These are phyloP conservation scores for Drosophila orosa DNA, from an alignment of 1,140 invertebrate species.

Conservation along the genomic window DNA sequence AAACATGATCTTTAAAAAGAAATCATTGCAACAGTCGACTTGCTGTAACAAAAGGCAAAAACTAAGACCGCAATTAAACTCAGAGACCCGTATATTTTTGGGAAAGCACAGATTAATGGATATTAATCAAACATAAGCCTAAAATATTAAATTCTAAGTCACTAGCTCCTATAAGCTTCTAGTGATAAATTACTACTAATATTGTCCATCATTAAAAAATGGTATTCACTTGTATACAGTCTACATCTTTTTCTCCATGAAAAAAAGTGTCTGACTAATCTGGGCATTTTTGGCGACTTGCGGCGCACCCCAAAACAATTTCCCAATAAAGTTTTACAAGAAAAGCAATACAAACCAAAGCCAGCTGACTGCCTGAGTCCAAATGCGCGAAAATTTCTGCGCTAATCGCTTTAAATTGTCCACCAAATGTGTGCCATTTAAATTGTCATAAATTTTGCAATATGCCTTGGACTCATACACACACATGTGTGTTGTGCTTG, in stretches of 20 bases:
- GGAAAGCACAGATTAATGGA: too few species aligned
- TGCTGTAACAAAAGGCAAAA: background rate
- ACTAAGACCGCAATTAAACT: too few species aligned
- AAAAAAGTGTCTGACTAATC: constrained; percentile 30
- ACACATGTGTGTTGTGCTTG: constrained; percentile 25
- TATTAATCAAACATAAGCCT: too few species aligned
- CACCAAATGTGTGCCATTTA: constrained; percentile 79
- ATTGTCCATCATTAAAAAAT: background rate
- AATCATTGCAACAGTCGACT: background rate
- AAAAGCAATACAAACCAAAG: constrained; percentile 26
- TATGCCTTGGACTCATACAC: constrained; percentile 23
- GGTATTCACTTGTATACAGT: background rate
- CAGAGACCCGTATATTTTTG: too few species aligned
- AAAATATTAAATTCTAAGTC: too few species aligned
- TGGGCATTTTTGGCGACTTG: constrained; percentile 41
- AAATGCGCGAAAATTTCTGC: constrained; percentile 74
- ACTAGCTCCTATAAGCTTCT: too few species aligned
- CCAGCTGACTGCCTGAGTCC: constrained; percentile 60
- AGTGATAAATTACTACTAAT: too few species aligned
- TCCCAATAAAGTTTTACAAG: constrained; percentile 46
- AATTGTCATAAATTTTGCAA: constrained; percentile 82
- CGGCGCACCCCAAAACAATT: constrained; percentile 50
- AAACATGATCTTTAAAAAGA: background rate
- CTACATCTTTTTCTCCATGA: background rate
- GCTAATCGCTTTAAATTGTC: constrained; percentile 79